Evolutionary conservation across 2,888 invertebrate genomes (phyloP), one percentile per base, ranked within the genome.

Genomic region (Scaptomyza caliginosa): DNA sequence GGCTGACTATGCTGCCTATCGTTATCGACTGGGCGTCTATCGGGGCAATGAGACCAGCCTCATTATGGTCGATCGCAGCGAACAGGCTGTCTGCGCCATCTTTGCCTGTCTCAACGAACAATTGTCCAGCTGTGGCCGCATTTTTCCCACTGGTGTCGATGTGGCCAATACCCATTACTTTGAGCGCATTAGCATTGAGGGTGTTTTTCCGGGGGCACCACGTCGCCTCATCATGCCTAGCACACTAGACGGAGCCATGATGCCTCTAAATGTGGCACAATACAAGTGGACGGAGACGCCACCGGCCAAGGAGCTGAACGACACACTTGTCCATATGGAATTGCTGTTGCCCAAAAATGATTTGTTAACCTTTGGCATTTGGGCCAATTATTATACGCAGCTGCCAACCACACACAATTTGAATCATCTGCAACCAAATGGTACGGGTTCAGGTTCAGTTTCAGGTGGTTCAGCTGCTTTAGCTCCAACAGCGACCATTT

Each of bases 81-180:
- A 92, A 28, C 87, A 92, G 51, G 92, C 92, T 60, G 76, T 91
- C 2, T 93, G 93, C 71, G 92, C 91, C 0, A 16, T 93, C 1
- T 89, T 93, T 8, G 91, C 92, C 52, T 93, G 93, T 75, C 77
- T 88, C 6, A 86, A 89, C 36, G 88, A 88, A 1, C 84, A 88
- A 1, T 24, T 91, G 2, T 55, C 75, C 13, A 90, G 90, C 2
- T 93, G 93, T 67, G 92, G 92, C 1, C 82, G 67, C 30, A 81
- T 90, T 17, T 90, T 87, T 38, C 79, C 84, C 6, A 58, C 48
- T 0, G 11, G 2, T 1, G 28, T 57, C 3, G 13, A 10, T 4
- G 84, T 89, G 3, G 73, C 63, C 40, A 88, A 90, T 40, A 55
- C 64, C 1, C 57, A 78, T 21, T 76, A 77, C 13, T 91, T 91